These are phyloP conservation scores for Amiota mariae DNA, from an alignment of 2,888 invertebrate species.

Conservation along the genomic window DNA sequence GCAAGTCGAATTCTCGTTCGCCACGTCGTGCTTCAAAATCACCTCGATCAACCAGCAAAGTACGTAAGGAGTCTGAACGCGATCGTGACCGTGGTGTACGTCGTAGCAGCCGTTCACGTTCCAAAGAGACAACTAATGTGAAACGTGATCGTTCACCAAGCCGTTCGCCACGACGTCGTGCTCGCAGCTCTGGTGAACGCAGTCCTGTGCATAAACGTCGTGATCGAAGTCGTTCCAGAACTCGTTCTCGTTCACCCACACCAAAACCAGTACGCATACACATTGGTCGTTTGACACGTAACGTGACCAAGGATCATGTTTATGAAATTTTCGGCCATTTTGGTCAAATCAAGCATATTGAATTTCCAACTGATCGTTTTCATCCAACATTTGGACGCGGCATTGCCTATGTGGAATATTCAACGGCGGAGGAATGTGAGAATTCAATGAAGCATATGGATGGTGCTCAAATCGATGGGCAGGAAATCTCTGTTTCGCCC, in stretches of 20 bases:
- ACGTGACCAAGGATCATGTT: constrained; percentile 93
- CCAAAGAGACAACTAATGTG: constrained; percentile 51
- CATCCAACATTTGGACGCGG: constrained; percentile 93
- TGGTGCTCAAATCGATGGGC: constrained; percentile 97
- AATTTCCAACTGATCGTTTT: constrained; percentile 90
- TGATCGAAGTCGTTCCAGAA: constrained; percentile 84
- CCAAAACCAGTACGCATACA: constrained; percentile 95
- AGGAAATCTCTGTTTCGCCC: constrained; percentile 96
- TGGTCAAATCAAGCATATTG: constrained; percentile 89
- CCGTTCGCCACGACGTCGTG: constrained; percentile 77
- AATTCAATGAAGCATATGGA: constrained; percentile 99
- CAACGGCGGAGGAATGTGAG: constrained; percentile 94
- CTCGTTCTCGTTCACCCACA: constrained; percentile 90
- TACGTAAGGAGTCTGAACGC: constrained; percentile 57
- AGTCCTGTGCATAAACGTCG: constrained; percentile 82
- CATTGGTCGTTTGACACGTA: constrained; percentile 92
- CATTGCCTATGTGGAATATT: constrained; percentile 96
- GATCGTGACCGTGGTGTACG: constrained; percentile 51
- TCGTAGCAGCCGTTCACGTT: constrained; percentile 47
- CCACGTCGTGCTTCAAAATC: constrained; percentile 59
- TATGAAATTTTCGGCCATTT: constrained; percentile 93
- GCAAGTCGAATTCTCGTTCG: constrained; percentile 56
- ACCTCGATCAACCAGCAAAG: constrained; percentile 55
- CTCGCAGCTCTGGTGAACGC: constrained; percentile 86
- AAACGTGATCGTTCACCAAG: constrained; percentile 61